Conservation (phyloP, 2,888 invertebrate genomes). For the Drosophila tripunctata region DNA sequence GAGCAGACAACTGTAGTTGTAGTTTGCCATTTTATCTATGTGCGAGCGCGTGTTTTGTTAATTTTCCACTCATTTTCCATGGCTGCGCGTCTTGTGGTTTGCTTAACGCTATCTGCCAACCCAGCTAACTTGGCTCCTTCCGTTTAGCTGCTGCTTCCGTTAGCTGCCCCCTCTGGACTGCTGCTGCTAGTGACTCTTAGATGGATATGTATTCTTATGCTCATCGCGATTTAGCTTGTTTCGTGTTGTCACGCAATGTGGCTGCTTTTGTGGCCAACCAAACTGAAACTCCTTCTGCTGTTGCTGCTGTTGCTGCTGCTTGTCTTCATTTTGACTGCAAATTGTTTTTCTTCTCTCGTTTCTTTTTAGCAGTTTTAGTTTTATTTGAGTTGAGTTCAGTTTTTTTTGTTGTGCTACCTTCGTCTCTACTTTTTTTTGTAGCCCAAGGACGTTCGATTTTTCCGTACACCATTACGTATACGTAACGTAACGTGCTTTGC, state of each 20-base stretch:
- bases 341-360: constrained; percentile 43
- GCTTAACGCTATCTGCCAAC: constrained; percentile 10
- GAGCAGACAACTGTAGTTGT: neutral
- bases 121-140: constrained; percentile 3
- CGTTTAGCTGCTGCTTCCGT: constrained; percentile 29
- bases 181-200: constrained; percentile 11
- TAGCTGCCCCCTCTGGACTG: constrained; percentile 11
- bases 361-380: constrained; percentile 15
- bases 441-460: constrained; percentile 78
- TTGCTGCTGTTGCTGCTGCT: too few species aligned
- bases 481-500: constrained; percentile 38
- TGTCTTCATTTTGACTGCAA: constrained; percentile 49
- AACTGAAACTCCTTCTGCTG: too few species aligned
- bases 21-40: constrained; percentile 57
- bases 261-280: constrained; percentile 27
- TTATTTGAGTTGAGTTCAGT: constrained; percentile 13
- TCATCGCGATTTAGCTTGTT: constrained; percentile 63
- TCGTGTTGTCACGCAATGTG: constrained; percentile 77
- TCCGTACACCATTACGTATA: constrained; percentile 35
- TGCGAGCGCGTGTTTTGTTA: constrained; percentile 64
- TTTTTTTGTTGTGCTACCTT: too few species aligned
- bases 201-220: constrained; percentile 51
- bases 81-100: constrained; percentile 34
- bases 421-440: constrained; percentile 20
- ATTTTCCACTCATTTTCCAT: constrained; percentile 69